phyloP scores from a whole-genome alignment of 2,888 invertebrate genomes.

The Drosophila niveifrons region DNA sequence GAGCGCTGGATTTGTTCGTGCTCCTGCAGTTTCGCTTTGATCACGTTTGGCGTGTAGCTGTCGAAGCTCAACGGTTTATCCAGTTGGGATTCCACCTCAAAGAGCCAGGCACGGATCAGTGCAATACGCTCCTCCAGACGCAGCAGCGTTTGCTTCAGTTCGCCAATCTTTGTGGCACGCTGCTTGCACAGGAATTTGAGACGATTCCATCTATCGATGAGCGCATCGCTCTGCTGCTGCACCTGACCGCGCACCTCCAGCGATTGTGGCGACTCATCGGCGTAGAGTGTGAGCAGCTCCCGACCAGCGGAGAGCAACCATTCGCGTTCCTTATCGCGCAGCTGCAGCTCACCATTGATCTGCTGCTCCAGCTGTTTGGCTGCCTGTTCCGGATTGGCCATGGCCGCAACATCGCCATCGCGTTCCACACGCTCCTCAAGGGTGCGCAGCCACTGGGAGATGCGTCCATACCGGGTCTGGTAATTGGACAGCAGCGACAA shows the following conservation, averaged over 20 bases:
- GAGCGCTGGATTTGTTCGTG: conserved; percentile 91
- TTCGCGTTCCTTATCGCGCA: conserved; percentile 92
- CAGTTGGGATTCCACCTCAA: conserved; percentile 90
- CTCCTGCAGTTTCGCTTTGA: conserved; percentile 89
- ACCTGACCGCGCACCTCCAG: conserved; percentile 87
- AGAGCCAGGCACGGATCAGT: conserved; percentile 90
- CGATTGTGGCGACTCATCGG: conserved; percentile 88
- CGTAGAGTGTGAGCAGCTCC: conserved; percentile 87
- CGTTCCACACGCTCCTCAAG: conserved; percentile 89
- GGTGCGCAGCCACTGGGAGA: conserved; percentile 90
- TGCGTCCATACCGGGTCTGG: conserved; percentile 88
- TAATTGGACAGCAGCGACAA: conserved; percentile 90
- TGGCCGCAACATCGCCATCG: conserved; percentile 86
- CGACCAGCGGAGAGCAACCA: conserved; percentile 91
- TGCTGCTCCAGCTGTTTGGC: conserved; percentile 91
- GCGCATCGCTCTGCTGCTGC: conserved; percentile 87
- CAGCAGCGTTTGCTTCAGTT: conserved; percentile 89
- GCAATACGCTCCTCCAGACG: conserved; percentile 90
- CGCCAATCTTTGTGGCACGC: conserved; percentile 90
- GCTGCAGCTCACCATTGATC: conserved; percentile 90
- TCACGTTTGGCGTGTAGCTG: conserved; percentile 88
- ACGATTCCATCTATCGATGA: conserved; percentile 90
- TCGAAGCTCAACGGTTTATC: conserved; percentile 90
- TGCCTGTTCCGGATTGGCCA: conserved; percentile 90
- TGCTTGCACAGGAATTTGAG: conserved; percentile 89